These are phyloP conservation scores for Episyrphus balteatus DNA, from an alignment of 1,140 invertebrate genomes.

Conservation along the genomic window DNA sequence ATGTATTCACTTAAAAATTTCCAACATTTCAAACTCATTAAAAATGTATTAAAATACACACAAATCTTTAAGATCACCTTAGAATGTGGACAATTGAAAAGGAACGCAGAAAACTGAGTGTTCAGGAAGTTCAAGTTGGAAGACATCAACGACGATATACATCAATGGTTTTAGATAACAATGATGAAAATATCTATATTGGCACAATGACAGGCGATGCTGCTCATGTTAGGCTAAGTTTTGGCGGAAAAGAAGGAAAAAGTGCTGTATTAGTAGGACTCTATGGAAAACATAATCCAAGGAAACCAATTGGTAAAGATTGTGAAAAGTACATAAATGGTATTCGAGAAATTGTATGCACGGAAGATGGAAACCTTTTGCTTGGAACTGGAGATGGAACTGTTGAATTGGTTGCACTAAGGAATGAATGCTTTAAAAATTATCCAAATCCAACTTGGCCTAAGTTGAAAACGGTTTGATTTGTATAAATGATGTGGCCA, in stretches of 20 bases:
- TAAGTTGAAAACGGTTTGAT: conserved; percentile 47
- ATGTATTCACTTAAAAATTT: no score
- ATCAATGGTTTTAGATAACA: conserved; percentile 48
- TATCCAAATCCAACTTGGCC: conserved; percentile 44
- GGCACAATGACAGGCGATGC: conserved; percentile 66
- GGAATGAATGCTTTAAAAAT: conserved; percentile 38
- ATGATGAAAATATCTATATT: conserved; percentile 65
- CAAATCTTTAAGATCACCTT: conserved; percentile 44
- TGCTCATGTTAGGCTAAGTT: conserved; percentile 52
- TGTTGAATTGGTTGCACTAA: conserved; percentile 56
- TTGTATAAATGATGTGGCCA: not conserved
- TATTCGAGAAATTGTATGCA: conserved; percentile 51
- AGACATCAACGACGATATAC: conserved; percentile 56
- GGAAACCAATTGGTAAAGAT: conserved; percentile 29
- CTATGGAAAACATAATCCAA: conserved; percentile 39
- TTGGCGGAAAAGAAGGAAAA: conserved; percentile 38
- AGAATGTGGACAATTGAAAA: conserved; percentile 67
- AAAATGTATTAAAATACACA: no score
- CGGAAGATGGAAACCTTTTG: conserved; percentile 51
- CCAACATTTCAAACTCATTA: no score
- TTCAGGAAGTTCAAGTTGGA: conserved; percentile 57
- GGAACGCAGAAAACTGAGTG: conserved; percentile 53
- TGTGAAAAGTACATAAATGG: conserved; percentile 42
- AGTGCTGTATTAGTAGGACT: conserved; percentile 56
- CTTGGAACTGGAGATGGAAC: conserved; percentile 76